Evolutionary conservation across 2,888 invertebrate genomes (phyloP), one percentile per base, ranked within the genome.

Genomic region (Tenthredo scrophulariae): DNA sequence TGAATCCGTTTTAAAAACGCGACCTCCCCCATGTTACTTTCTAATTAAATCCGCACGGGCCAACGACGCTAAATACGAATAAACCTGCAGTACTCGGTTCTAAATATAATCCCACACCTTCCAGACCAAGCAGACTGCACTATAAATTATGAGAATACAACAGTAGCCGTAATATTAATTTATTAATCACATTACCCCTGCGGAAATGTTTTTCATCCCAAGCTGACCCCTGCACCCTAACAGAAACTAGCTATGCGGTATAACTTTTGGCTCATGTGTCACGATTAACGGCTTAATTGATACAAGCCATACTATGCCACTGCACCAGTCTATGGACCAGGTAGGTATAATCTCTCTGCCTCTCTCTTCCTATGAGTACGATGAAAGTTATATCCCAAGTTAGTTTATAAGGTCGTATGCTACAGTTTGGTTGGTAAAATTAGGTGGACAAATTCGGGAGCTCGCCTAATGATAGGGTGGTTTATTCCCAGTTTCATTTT

Each of bases 201-300:
- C 58, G 33, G 62, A 80, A 62, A 80, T 80, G 37, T 62, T 80
- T 80, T 50, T 15, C 62, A n/a, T 40, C 58, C 58, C 58, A 22
- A 58, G 18, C 67, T 67, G 67, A 40, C 40, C 77, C 33, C 77
- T 50, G 50, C 33, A 26, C 29, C 33, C 43, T 40, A 43, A 18
- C n/a, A n/a, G 22, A 50, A 77, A 77, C 50, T 15, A 75, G 43
- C 74, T 75, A 26, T 37, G 37, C 46, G 77, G 77, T 50, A 46
- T 29, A 83, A 67, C 67, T 83, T 80, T 62, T 15, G 79, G 2
- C 46, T 43, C 67, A 67, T 83, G 50, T 29, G 83, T 83, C 67
- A 83, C 67, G 65, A 67, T 83, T 83, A 83, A 9, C 33, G 18
- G 29, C 67, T 37, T 83, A 83, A 83, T 83, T 83, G 83, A 83